Evolutionary conservation across 2,113 vertebrate species (phyloP), one percentile per base, ranked within the genome.

Genomic region (Fukomys damarensis): DNA sequence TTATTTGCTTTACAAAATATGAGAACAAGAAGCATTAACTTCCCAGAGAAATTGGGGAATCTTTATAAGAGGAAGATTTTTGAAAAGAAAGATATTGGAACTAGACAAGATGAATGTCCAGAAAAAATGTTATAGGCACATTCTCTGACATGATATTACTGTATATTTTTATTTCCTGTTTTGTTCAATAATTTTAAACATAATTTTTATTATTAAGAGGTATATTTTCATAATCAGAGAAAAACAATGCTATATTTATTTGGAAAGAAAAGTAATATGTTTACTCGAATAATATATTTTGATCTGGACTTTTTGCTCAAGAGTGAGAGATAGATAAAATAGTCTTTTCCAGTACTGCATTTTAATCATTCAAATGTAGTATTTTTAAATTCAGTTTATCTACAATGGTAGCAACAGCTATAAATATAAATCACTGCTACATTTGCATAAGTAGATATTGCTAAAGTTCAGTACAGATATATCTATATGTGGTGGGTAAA

Each of bases 201-300:
- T 22, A 83, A 83, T 76, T 58, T 94, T 92, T 72, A 82, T 30
- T 82, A 89, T 86, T 17, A 93, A 38, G 65, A 92, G 35, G 12
- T 63, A 90, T 83, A 32, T 2, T 58, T 87, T 63, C 14, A 43
- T 54, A 79, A 84, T 93, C 32, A 54, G 58, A 76, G 74, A 66
- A 30, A 96, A 74, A 61, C 26, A 81, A 52, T 28, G 19, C n/a
- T 63, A 65, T 20, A 59, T 46, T 74, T 22, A 80, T 30, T 92
- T 95, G 17, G 43, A 58, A 93, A 90, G 83, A 74, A 72, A 80
- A 72, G 70, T 41, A 28, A 87, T 90, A 66, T 30, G 68, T 16
- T 76, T n/a, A 81, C 14, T 13, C 54, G 65, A 46, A 84, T 1
- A 74, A 61, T 1, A 61, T 54, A 93, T 68, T 72, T 89, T 88